A percentile compares a stretch with the other conserved stretches of the same genome.
phyloP scores from a whole-genome alignment of 64 coral and sea anemone genomes.

The Stichodactyla helianthus region DNA sequence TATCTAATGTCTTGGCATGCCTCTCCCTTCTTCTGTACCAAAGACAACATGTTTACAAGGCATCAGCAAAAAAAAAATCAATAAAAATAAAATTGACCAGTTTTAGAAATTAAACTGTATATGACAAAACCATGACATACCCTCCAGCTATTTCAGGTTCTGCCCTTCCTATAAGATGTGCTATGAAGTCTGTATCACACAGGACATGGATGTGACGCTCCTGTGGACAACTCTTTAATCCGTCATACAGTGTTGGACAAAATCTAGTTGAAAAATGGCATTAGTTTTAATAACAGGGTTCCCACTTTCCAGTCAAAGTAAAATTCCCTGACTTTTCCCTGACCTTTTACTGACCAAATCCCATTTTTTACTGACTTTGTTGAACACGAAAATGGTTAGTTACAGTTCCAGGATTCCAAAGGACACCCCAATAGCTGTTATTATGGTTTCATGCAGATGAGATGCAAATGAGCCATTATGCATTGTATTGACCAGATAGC shows the following conservation, averaged over 20 bases:
- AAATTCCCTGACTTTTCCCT: no score
- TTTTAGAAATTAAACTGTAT: neutral
- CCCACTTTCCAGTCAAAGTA: no score
- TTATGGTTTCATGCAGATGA: no score
- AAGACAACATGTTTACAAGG: conserved; percentile 26
- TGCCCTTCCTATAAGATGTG: conserved; percentile 79
- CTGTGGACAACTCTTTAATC: conserved; percentile 87
- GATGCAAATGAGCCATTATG: no score
- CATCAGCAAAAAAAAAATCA: neutral
- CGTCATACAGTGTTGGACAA: conserved; percentile 93
- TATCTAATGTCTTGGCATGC: conserved; percentile 98
- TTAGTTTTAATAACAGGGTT: no score
- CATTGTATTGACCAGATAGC: no score
- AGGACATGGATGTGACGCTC: conserved; percentile 90
- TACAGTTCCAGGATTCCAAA: no score
- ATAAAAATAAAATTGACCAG: neutral
- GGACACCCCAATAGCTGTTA: no score
- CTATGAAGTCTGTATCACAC: conserved; percentile 88
- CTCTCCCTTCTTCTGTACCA: conserved; percentile 89
- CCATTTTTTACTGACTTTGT: no score
- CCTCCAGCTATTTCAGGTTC: conserved; percentile 95
- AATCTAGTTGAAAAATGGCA: conserved; percentile 38
- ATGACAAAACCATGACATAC: conserved; percentile 33
- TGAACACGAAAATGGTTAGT: no score
- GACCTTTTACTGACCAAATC: no score